Percentiles rank a stretch among this genome's conserved stretches.
Evolutionary conservation across 2,888 invertebrate species (phyloP).

Genomic region (Zootermopsis nevadensis): DNA sequence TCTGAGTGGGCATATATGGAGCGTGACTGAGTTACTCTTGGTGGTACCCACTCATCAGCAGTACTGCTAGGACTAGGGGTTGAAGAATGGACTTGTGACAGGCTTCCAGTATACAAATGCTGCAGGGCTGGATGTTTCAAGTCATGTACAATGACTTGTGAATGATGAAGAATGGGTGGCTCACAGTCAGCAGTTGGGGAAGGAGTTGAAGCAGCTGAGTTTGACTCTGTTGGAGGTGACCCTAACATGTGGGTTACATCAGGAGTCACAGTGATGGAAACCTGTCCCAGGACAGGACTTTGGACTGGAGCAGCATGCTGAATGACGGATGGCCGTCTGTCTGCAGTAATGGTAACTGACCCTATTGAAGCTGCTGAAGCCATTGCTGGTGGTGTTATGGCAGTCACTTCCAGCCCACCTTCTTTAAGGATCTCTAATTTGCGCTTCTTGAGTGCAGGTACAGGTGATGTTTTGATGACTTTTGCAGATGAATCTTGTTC

Average conservation of each 20-base stretch:
- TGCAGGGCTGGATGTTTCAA: constrained; percentile 48
- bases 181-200: constrained; percentile 37
- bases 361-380: constrained; percentile 53
- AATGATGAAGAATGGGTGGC: background rate
- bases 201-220: constrained; percentile 32
- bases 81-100: constrained; percentile 41
- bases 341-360: constrained; percentile 43
- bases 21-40: constrained; percentile 67
- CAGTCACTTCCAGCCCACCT: constrained; percentile 80
- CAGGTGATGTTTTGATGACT: constrained; percentile 42
- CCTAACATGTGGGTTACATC: constrained; percentile 63
- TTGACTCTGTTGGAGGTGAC: constrained; percentile 54
- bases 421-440: constrained; percentile 81
- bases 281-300: constrained; percentile 52
- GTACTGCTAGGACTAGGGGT: constrained; percentile 30
- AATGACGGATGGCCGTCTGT: constrained; percentile 62
- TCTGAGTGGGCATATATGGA: constrained; percentile 67
- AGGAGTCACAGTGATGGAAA: constrained; percentile 65
- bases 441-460: constrained; percentile 69
- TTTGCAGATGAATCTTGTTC: constrained; percentile 46
- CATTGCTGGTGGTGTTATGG: constrained; percentile 64
- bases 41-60: constrained; percentile 53
- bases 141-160: constrained; percentile 41
- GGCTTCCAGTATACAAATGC: constrained; percentile 45
- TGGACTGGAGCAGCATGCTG: constrained; percentile 57